Evolutionary conservation across 2,797 vertebrate genomes (phyloP).

Genomic region (Acanthurus tractus): DNA sequence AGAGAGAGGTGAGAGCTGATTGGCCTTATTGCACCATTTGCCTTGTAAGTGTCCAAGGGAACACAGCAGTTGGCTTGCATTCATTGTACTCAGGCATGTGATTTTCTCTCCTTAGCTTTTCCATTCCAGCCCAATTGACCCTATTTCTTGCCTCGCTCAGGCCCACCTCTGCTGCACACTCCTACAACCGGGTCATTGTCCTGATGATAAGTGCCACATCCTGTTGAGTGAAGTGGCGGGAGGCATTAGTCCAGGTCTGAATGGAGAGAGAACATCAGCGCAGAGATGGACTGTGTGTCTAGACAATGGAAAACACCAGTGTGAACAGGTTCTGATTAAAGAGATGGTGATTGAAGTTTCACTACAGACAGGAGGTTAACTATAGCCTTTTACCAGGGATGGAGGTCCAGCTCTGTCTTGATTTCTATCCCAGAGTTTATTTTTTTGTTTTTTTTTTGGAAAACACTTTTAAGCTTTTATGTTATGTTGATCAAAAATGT

Average conservation of each 20-base stretch:
- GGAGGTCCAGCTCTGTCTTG: slow-evolving; percentile 30
- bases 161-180: slow-evolving; percentile 54
- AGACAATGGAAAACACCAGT: slow-evolving; percentile 63
- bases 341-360: slow-evolving; percentile 77
- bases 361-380: slow-evolving; percentile 60
- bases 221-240: slow-evolving; percentile 74
- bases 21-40: slow-evolving; percentile 55
- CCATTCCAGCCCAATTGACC: slow-evolving; percentile 67
- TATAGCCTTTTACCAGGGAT: slow-evolving; percentile 47
- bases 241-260: slow-evolving; percentile 67
- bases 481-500: slow-evolving; percentile 31
- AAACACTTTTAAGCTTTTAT: slow-evolving; percentile 42
- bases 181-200: slow-evolving; percentile 64
- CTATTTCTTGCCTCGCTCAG: slow-evolving; percentile 55
- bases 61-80: slow-evolving; percentile 52
- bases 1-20: slow-evolving; percentile 13
- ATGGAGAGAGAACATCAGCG: slow-evolving; percentile 61
- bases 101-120: slow-evolving; percentile 69
- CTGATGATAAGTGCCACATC: slow-evolving; percentile 77
- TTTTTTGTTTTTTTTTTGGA: slow-evolving; percentile 38
- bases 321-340: slow-evolving; percentile 72
- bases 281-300: slow-evolving; percentile 51
- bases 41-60: slow-evolving; percentile 55
- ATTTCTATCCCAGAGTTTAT: slow-evolving; percentile 25
- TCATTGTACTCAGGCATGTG: slow-evolving; percentile 60